phyloP scores from a whole-genome alignment of 2,797 vertebrate genomes.

The Melanotaenia boesemani region DNA sequence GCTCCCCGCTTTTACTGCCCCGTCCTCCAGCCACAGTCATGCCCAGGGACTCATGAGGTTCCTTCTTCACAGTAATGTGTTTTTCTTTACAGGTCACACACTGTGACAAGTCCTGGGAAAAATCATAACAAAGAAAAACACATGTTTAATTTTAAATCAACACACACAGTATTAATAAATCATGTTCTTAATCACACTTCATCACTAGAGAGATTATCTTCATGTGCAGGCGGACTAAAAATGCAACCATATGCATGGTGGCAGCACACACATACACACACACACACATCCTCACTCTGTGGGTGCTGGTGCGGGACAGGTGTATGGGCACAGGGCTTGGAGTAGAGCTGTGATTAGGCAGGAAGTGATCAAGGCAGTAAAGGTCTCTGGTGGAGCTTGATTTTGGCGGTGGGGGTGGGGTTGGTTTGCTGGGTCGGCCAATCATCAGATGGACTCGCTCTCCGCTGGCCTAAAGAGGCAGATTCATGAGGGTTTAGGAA shows the following conservation, averaged over 20 bases:
- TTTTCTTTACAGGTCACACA: constrained; percentile 98
- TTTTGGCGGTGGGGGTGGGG: constrained; percentile 84
- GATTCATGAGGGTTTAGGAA: constrained; percentile 12
- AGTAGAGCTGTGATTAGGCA: constrained; percentile 84
- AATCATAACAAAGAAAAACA: constrained; percentile 26
- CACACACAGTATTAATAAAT: neutral
- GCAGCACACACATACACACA: neutral
- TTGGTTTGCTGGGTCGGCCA: constrained; percentile 88
- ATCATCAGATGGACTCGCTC: constrained; percentile 94
- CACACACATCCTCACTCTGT: constrained; percentile 86
- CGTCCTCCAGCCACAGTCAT: constrained; percentile 98
- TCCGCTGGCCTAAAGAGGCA: constrained; percentile 88
- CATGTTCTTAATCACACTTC: neutral
- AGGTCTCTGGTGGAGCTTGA: constrained; percentile 88
- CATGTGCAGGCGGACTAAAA: constrained; percentile 1
- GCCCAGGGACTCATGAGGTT: constrained; percentile 95
- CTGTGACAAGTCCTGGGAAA: constrained; percentile 91
- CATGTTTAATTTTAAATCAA: neutral
- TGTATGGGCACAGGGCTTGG: constrained; percentile 89
- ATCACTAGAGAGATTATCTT: neutral
- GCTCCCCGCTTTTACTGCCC: constrained; percentile 96
- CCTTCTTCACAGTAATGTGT: constrained; percentile 97
- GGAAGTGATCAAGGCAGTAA: constrained; percentile 88
- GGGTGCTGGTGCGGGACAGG: constrained; percentile 89
- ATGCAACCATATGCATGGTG: neutral